Base-by-base conservation (phyloP, 2,113 vertebrate species). In the Seriola rivoliana region DNA sequence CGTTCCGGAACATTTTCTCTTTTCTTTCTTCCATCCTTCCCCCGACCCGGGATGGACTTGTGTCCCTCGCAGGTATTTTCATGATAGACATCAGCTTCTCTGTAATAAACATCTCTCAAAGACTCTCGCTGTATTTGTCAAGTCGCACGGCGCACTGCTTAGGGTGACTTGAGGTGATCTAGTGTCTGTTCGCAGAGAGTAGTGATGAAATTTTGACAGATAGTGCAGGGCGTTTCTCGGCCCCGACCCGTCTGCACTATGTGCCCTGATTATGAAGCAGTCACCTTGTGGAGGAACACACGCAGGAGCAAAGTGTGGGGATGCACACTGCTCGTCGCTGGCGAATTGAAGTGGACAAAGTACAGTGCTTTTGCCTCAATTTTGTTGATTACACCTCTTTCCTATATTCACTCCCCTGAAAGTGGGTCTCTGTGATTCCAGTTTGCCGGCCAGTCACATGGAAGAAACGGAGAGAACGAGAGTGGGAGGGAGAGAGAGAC, bases 301-400 rank as follows among this genome's bases (percentile, higher is more conserved):
- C 50, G 23, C 25, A 23, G 29, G 29, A 16, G 5, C 46, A n/a
- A 23, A 82, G 42, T 62, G 48, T 63, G 57, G 32, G 44, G 59
- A 71, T 4, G 25, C 73, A 55, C 50, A 14, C 44, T 3, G 66
- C 75, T 66, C n/a, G 17, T 73, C 75, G 68, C 12, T 42, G 64
- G 68, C 63, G 85, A 59, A 86, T 23, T 78, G 70, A 79, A 72
- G 52, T 55, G 78, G 74, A 80, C 77, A 80, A 74, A 75, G 55
- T 68, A 72, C 34, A 50, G 72, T 3, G 64, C 57, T 83, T 29
- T 58, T 73, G 73, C 84, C 48, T 88, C 85, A 86, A 66, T 88
- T 80, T 75, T 44, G 68, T 55, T 85, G 84, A 90, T 85, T 80
- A 86, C 64, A 87, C 74, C 55, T 73, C 60, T 85, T 84, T 85